These are phyloP conservation scores for Fukomys damarensis DNA, from an alignment of 2,113 vertebrate genomes.

Conservation along the genomic window DNA sequence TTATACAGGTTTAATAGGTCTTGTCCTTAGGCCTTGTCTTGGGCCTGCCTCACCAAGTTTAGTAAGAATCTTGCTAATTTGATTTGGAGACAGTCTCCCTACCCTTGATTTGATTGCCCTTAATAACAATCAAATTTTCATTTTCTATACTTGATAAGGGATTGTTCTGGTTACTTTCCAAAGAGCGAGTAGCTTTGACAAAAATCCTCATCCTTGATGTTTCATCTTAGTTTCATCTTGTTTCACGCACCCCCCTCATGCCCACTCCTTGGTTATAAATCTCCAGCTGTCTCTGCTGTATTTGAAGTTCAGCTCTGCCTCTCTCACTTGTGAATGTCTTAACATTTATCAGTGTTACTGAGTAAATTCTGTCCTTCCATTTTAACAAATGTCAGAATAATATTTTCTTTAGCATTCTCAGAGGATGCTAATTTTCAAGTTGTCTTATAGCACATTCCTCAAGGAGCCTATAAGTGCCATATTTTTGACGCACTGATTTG, in stretches of 20 bases:
- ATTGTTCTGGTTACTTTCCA: neutral
- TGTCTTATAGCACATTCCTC: neutral
- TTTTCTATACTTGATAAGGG: neutral
- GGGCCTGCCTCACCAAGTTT: neutral
- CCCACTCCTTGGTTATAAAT: neutral
- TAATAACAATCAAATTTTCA: neutral
- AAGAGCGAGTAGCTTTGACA: neutral
- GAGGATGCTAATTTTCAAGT: neutral
- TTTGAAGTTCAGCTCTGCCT: neutral
- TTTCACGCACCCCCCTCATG: neutral
- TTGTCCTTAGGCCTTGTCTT: neutral
- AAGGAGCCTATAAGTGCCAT: neutral
- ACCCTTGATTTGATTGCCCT: neutral
- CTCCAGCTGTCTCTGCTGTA: neutral
- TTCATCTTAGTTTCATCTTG: neutral
- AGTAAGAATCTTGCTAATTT: neutral
- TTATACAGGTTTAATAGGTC: neutral
- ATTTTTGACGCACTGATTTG: neutral
- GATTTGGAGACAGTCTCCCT: neutral
- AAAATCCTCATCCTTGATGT: neutral
- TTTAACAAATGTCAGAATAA: constrained; percentile 28
- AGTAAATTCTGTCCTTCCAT: constrained; percentile 24
- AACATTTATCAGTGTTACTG: neutral
- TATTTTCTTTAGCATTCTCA: constrained; percentile 2
- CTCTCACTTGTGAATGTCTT: neutral